Base-by-base conservation (phyloP, 1,140 invertebrate species). In the Nomia melanderi region DNA sequence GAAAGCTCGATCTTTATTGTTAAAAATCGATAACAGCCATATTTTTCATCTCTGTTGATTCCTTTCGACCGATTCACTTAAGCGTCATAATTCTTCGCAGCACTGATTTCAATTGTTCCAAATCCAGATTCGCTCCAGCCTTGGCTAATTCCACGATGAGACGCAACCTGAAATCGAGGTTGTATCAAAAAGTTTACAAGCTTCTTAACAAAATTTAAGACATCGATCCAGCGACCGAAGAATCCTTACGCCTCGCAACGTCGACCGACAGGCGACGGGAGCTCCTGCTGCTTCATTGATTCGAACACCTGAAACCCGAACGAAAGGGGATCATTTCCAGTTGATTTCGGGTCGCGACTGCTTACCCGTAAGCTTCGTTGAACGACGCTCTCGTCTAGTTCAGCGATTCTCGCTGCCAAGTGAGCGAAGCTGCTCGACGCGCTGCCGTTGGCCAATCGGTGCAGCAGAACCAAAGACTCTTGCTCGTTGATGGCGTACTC, bases 381-480 rank as follows among this genome's bases (percentile, higher is more conserved):
- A 0, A 89, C 59, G 25, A 88, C 20, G 6, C 67, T 44, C 11
- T 78, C 53, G 11, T 78, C 63, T n/a, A 88, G 56, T 31, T 80
- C 86, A 9, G 83, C 79, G 56, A 71, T 77, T 54, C 50, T 83
- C 1, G 87, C 88, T 11, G 84, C 83, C 2, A 71, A 72, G 64
- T 89, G 88, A 5, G 88, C 88, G 53, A 86, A 88, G 62, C 88
- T 89, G n/a, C 78, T 56, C 12, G 44, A 57, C 0, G 70, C 50
- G 20, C 81, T 81, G 27, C 88, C 88, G 20, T 11, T 53, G 53
- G 47, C 83, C 31, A 89, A 14, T 39, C 81, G 77, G 20, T 89
- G 79, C 11, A 89, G 71, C 74, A 87, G 87, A 0, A 80, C 78
- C 47, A 89, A 8, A 11, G 79, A 60, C 1, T 82, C 70, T 8